Conservation (phyloP, 2,888 invertebrate species). For the Myopa testacea region DNA sequence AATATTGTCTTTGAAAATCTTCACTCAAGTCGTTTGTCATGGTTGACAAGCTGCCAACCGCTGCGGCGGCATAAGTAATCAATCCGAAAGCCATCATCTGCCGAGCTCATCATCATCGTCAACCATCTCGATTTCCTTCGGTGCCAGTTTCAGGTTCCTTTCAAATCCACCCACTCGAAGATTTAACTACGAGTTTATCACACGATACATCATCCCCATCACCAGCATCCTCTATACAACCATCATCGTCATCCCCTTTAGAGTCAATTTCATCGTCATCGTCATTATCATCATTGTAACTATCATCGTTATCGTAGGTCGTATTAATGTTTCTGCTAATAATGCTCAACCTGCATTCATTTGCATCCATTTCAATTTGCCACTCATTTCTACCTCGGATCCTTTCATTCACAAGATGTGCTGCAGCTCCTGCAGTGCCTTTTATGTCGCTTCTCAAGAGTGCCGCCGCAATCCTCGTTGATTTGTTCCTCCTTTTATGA, state of each 20-base stretch:
- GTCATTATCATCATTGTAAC: not conserved
- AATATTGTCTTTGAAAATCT: not conserved
- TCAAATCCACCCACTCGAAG: too few species aligned
- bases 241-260: too few species aligned
- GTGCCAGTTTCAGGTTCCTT: too few species aligned
- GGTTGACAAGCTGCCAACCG: not conserved
- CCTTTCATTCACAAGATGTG: not conserved
- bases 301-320: not conserved
- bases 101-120: too few species aligned
- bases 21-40: not conserved
- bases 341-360: conserved; percentile 14
- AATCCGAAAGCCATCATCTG: too few species aligned
- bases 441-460: not conserved
- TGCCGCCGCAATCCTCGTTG: not conserved
- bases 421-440: not conserved
- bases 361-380: conserved; percentile 26
- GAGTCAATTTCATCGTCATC: not conserved
- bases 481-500: not conserved
- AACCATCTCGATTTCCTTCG: too few species aligned
- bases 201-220: not conserved
- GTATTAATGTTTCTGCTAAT: not conserved
- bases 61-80: too few species aligned
- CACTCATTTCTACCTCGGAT: not conserved
- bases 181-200: not conserved
- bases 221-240: too few species aligned